These are phyloP conservation scores for Beaufortia kweichowensis DNA, from an alignment of 2,113 vertebrate genomes.

Conservation along the genomic window DNA sequence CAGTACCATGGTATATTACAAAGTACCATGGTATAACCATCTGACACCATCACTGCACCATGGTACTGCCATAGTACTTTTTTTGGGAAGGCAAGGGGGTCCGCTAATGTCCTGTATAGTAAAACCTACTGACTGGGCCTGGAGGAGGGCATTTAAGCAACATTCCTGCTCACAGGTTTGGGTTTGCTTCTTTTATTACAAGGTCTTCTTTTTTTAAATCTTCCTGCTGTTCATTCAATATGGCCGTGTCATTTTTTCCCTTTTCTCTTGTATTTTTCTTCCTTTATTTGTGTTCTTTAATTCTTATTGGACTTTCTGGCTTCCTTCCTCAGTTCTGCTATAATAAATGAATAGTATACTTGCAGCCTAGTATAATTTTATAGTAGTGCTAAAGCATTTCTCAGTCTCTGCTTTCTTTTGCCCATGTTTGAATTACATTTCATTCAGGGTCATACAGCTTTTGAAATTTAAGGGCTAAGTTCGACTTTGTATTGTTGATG, in stretches of 20 bases:
- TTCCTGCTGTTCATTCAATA: background rate
- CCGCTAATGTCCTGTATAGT: too few relatives aligned
- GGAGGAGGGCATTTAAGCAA: too few relatives aligned
- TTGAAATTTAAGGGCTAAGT: slow-evolving; percentile 25
- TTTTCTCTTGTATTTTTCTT: background rate
- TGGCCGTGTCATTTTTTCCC: background rate
- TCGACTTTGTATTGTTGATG: slow-evolving; percentile 10
- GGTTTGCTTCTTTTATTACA: background rate
- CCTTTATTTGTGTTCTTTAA: background rate
- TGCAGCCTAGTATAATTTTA: background rate
- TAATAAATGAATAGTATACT: background rate
- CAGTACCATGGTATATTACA: too few relatives aligned
- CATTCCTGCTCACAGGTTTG: too few relatives aligned
- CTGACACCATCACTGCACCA: too few relatives aligned
- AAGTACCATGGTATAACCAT: too few relatives aligned
- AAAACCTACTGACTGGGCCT: too few relatives aligned
- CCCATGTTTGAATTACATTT: background rate
- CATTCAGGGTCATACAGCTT: background rate
- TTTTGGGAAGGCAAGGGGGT: too few relatives aligned
- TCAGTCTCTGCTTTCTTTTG: background rate
- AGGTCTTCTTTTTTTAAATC: background rate
- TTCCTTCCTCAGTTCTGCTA: background rate
- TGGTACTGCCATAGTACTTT: too few relatives aligned
- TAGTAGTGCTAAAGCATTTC: background rate
- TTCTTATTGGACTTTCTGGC: background rate